Conservation (phyloP, 2,888 invertebrate species). For the Catocala fraxini region DNA sequence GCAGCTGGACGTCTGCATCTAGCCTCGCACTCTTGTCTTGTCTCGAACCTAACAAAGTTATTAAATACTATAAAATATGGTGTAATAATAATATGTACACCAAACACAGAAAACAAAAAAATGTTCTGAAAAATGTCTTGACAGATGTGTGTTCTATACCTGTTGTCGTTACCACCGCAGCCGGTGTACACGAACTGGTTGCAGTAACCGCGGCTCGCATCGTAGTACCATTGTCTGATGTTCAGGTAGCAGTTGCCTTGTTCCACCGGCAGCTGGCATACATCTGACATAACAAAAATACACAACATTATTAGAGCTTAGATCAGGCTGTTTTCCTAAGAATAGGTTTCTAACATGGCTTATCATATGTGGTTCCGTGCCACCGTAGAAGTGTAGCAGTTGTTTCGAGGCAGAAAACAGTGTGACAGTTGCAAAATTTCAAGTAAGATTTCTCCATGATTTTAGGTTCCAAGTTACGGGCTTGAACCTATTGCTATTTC, state of each 20-base stretch:
- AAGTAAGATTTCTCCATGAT: too few species aligned
- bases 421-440: too few species aligned
- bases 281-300: conserved; percentile 55
- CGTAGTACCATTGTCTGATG: conserved; percentile 93
- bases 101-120: not conserved
- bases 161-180: conserved; percentile 97
- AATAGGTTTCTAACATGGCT: too few species aligned
- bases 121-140: not conserved
- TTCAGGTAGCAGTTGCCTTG: conserved; percentile 92
- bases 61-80: not conserved
- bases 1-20: conserved; percentile 76
- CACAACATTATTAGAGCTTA: too few species aligned
- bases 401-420: too few species aligned
- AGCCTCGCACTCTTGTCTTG: conserved; percentile 87
- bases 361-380: too few species aligned
- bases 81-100: not conserved
- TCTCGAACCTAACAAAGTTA: conserved; percentile 86
- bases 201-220: conserved; percentile 89
- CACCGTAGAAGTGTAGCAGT: too few species aligned
- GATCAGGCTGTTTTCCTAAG: too few species aligned
- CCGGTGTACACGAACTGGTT: conserved; percentile 96
- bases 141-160: conserved; percentile 83
- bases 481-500: too few species aligned
- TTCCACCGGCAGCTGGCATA: conserved; percentile 91
- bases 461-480: too few species aligned